Percentiles rank a stretch among this genome's conserved stretches.
phyloP scores from a whole-genome alignment of 2,888 invertebrate species.

The Mystacides longicornis region DNA sequence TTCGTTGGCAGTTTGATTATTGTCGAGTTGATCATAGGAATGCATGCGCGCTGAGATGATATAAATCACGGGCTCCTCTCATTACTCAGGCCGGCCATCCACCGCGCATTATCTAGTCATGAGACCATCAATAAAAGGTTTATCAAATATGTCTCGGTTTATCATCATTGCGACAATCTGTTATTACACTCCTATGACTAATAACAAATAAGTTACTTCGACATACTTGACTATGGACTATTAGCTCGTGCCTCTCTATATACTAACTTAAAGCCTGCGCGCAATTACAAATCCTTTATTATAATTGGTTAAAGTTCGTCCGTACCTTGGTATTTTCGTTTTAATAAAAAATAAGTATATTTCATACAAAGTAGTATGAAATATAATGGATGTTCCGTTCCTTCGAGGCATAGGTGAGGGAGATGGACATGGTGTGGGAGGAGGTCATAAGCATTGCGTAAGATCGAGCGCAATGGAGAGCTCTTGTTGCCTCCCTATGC shows the following conservation, averaged over 20 bases:
- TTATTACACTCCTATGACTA: background rate
- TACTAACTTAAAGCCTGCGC: background rate
- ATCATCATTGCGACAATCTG: background rate
- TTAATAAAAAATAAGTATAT: no score
- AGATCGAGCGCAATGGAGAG: no score
- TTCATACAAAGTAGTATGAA: no score
- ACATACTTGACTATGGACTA: background rate
- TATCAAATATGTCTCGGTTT: background rate
- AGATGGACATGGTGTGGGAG: no score
- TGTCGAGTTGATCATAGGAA: background rate
- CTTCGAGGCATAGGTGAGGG: no score
- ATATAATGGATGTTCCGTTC: no score
- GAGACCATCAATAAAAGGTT: background rate
- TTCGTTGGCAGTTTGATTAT: background rate
- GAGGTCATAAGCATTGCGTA: no score
- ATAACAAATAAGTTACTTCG: background rate
- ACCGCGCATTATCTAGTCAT: no score
- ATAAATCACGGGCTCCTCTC: background rate
- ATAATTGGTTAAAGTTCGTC: no score
- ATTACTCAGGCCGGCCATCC: background rate
- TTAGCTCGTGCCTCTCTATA: background rate
- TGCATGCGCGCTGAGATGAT: background rate
- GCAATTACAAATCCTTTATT: no score
- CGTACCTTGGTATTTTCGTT: no score
- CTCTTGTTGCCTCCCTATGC: no score